Evolutionary conservation across 2,888 invertebrate species (phyloP), one percentile per base, ranked within the genome.

Genomic region (Trissolcus brochymenae): DNA sequence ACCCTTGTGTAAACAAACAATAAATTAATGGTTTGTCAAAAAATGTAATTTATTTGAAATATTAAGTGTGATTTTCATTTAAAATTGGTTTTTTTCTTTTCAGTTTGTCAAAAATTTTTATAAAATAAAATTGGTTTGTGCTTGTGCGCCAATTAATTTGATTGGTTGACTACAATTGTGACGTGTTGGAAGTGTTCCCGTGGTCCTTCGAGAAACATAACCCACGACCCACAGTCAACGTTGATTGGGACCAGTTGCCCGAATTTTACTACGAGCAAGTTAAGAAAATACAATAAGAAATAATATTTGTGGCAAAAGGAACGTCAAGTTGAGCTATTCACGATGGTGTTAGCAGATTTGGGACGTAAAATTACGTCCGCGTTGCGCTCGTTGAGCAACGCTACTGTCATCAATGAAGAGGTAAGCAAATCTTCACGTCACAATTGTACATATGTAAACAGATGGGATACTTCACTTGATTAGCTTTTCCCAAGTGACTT

Each of bases 311-410:
- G 54, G 50, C 9, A 64, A 6, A 56, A 60, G 50, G 55, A 9
- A 70, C 70, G 55, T 55, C 59, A 54, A 43, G 17, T 21, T 53
- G 53, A 73, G 49, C 6, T 19, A n/a, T 43, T 62, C 88, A 94
- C 92, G 89, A 99, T 99, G 99, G 99, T 99, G 90, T 95, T 99
- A 93, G 99, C 99, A 86, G 99, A 99, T 93, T 94, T 99, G 90
- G 99, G 99, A 89, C 95, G 99, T 89, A 98, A 98, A 92, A 99
- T 99, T 89, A 99, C 99, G 87, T 96, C 97, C 90, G 99, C 99
- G 80, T 91, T 99, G 90, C 96, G 98, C 90, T 98, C 98, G 65
- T 91, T 99, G 82, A 98, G 98, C 91, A 97, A 97, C 92, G 98
- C 98, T 77, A 98, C 98, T 56, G 95, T 99, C 81, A 99, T 99